phyloP scores from a whole-genome alignment of 2,888 invertebrate genomes.

The Andrena minutula region DNA sequence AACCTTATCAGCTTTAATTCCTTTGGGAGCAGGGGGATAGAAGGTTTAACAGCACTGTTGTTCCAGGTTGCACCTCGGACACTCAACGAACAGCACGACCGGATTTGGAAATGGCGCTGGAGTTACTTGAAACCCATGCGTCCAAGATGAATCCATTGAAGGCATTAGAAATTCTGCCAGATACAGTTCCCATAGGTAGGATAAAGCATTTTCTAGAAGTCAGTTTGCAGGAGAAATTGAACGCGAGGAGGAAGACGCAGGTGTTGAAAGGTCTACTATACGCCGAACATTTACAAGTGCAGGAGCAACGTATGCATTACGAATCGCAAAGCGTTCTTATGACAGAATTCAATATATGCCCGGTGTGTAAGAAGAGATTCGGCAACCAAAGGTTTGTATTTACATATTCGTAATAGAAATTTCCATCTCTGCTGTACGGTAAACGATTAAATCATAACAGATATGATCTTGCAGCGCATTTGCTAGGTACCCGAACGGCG shows the following conservation, averaged over 20 bases:
- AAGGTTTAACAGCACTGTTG: too few relatives aligned
- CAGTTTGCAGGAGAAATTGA: conserved; percentile 91
- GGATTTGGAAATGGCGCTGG: conserved; percentile 92
- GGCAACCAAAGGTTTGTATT: conserved; percentile 92
- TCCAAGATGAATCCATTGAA: conserved; percentile 93
- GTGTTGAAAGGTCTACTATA: conserved; percentile 93
- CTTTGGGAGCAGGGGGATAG: not conserved
- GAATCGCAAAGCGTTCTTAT: conserved; percentile 94
- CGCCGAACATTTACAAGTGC: conserved; percentile 94
- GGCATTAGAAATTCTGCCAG: conserved; percentile 92
- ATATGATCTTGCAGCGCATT: conserved; percentile 89
- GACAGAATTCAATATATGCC: conserved; percentile 95
- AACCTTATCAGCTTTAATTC: conserved; percentile 23
- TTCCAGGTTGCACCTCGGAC: conserved; percentile 78
- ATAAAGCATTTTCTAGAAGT: conserved; percentile 93
- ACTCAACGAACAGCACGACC: conserved; percentile 88
- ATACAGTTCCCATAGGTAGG: conserved; percentile 91
- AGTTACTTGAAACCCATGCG: conserved; percentile 93
- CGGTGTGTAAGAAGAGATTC: conserved; percentile 97
- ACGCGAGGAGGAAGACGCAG: conserved; percentile 90
- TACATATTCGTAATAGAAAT: not conserved
- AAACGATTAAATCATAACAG: not conserved
- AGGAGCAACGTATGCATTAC: conserved; percentile 92
- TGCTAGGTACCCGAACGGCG: conserved; percentile 95
- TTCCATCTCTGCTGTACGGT: not conserved